A percentile compares a stretch with the other conserved stretches of the same genome.
Evolutionary conservation across 1,140 invertebrate species (phyloP).

Genomic region (Spodoptera litura): DNA sequence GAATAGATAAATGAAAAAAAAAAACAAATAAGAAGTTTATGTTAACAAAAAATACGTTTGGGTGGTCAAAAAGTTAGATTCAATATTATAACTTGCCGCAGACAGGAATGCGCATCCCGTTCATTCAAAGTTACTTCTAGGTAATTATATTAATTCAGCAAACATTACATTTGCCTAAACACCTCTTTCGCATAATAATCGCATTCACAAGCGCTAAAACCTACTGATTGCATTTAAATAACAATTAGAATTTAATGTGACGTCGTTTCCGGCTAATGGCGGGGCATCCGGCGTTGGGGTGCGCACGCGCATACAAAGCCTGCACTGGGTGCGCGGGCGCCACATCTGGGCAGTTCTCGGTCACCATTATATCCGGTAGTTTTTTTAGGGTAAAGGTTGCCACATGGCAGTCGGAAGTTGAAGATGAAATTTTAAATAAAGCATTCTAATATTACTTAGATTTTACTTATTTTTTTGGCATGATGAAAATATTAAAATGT

Average conservation of each 20-base stretch:
- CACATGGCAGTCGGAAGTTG: not conserved
- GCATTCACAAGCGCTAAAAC: conserved; percentile 36
- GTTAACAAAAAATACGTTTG: too few species aligned
- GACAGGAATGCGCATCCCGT: conserved; percentile 13
- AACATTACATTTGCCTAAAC: conserved; percentile 39
- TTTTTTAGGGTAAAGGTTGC: conserved; percentile 52
- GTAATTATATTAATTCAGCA: conserved; percentile 7
- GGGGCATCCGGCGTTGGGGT: conserved; percentile 65
- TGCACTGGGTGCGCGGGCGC: conserved; percentile 58
- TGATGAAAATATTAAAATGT: too few species aligned
- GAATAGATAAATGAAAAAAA: too few species aligned
- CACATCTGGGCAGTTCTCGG: conserved; percentile 63
- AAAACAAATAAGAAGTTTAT: too few species aligned
- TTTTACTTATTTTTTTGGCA: too few species aligned
- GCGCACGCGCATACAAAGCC: conserved; percentile 71
- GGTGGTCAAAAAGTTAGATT: not conserved
- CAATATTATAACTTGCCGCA: not conserved
- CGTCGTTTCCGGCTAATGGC: conserved; percentile 63
- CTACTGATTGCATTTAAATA: conserved; percentile 65
- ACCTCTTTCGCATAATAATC: conserved; percentile 37
- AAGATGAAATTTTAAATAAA: too few species aligned
- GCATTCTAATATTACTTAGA: too few species aligned
- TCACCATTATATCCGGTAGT: conserved; percentile 57
- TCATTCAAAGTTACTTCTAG: not conserved
- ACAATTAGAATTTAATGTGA: conserved; percentile 74